Conservation (phyloP, 2,797 vertebrate genomes). For the Diplodus puntazzo region DNA sequence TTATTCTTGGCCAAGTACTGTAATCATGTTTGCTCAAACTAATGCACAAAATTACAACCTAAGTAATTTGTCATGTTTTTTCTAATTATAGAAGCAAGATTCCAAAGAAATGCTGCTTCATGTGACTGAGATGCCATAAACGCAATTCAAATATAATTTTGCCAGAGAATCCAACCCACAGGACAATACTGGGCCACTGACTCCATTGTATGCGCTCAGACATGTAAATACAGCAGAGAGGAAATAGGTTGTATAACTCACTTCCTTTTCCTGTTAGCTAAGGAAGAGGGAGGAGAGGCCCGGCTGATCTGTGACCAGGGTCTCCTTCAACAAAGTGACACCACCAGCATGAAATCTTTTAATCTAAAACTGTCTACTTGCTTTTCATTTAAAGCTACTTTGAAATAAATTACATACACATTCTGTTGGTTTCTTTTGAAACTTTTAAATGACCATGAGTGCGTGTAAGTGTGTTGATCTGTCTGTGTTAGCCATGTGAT, state of each 20-base stretch:
- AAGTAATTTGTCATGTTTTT: neutral
- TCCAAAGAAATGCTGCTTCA: neutral
- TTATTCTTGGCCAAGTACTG: neutral
- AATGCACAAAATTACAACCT: neutral
- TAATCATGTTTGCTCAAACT: neutral
- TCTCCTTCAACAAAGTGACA: neutral
- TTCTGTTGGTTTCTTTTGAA: neutral
- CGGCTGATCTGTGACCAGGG: constrained; percentile 11
- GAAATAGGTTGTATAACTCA: constrained; percentile 68
- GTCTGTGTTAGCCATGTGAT: constrained; percentile 44
- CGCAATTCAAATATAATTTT: constrained; percentile 2
- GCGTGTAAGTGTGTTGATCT: constrained; percentile 1
- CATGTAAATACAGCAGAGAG: constrained; percentile 63
- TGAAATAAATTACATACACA: neutral
- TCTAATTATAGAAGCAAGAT: neutral
- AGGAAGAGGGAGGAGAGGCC: constrained; percentile 49
- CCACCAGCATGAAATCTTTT: neutral
- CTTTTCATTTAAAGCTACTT: neutral
- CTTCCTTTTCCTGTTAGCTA: constrained; percentile 76
- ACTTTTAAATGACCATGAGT: neutral
- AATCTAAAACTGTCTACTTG: neutral
- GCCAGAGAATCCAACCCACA: neutral
- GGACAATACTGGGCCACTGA: constrained; percentile 31
- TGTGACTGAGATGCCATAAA: neutral
- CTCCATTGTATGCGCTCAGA: constrained; percentile 52